Percentiles rank a stretch among this genome's conserved stretches.
These are phyloP conservation scores for Phycodurus eques DNA, from an alignment of 2,113 vertebrate genomes.

Conservation along the genomic window DNA sequence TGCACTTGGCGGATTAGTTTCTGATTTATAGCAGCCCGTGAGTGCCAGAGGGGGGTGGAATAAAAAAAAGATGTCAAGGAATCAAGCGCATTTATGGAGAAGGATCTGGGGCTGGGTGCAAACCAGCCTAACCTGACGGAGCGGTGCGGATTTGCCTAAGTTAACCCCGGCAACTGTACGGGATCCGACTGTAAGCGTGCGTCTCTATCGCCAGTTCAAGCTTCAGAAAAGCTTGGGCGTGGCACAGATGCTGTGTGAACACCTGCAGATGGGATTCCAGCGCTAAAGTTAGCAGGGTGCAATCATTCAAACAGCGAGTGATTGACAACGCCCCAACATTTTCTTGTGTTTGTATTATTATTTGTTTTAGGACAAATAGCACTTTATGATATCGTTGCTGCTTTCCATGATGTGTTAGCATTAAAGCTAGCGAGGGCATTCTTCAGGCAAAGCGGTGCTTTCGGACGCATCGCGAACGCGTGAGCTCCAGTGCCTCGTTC, in stretches of 20 bases:
- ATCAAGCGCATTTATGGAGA: conserved; percentile 20
- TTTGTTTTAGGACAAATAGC: not conserved
- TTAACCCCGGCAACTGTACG: conserved; percentile 54
- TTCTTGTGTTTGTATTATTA: too few species aligned
- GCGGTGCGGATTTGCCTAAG: conserved; percentile 40
- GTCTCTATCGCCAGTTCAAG: not conserved
- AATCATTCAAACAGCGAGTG: not conserved
- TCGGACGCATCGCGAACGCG: not conserved
- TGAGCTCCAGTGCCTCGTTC: not conserved
- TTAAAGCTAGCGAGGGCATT: not conserved
- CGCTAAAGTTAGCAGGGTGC: not conserved
- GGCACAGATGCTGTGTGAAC: conserved; percentile 19
- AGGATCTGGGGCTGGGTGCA: conserved; percentile 25
- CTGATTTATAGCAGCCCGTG: not conserved
- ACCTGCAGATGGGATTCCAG: not conserved
- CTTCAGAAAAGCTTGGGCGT: conserved; percentile 38
- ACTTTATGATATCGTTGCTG: not conserved
- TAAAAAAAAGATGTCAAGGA: not conserved
- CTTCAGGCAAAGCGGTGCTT: not conserved
- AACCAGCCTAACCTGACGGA: conserved; percentile 58
- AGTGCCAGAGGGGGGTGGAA: not conserved
- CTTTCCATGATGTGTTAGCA: not conserved
- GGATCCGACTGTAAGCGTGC: not conserved
- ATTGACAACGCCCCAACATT: not conserved
- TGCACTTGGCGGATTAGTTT: conserved; percentile 69